phyloP scores from a whole-genome alignment of 2,888 invertebrate species.

The Adineta ricciae region DNA sequence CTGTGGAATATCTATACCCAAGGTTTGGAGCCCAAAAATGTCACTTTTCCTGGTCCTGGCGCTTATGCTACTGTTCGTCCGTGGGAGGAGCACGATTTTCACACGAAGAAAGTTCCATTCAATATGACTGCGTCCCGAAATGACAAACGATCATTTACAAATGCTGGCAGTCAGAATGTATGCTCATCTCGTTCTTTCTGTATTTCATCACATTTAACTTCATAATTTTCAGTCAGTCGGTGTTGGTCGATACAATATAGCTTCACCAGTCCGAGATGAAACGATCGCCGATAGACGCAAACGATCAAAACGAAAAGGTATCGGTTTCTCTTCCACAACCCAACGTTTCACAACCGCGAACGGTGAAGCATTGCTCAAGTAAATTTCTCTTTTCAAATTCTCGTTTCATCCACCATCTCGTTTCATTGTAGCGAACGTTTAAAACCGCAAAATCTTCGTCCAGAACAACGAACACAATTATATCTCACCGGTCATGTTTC shows the following conservation, averaged over 20 bases:
- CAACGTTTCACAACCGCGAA: not conserved
- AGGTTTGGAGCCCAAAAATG: constrained; percentile 3
- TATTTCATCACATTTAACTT: not conserved
- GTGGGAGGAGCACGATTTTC: not conserved
- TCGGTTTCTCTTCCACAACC: not conserved
- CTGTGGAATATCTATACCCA: too few relatives aligned
- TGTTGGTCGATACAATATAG: constrained; percentile 30
- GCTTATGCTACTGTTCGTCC: not conserved
- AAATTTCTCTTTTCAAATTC: not conserved
- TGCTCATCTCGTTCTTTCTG: too few relatives aligned
- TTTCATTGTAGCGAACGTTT: not conserved
- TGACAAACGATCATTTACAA: not conserved
- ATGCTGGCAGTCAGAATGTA: not conserved
- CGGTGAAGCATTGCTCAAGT: not conserved
- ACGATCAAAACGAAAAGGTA: not conserved
- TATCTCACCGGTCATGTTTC: not conserved
- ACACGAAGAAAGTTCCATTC: not conserved
- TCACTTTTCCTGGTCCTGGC: not conserved
- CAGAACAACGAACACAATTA: constrained; percentile 5
- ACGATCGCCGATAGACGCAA: constrained; percentile 11
- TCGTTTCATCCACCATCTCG: not conserved
- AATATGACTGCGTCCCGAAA: not conserved
- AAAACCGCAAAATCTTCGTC: constrained; percentile 8
- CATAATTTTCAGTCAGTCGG: not conserved
- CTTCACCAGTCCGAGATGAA: not conserved